phyloP scores from a whole-genome alignment of 1,140 invertebrate species.

The Linepithema humile region DNA sequence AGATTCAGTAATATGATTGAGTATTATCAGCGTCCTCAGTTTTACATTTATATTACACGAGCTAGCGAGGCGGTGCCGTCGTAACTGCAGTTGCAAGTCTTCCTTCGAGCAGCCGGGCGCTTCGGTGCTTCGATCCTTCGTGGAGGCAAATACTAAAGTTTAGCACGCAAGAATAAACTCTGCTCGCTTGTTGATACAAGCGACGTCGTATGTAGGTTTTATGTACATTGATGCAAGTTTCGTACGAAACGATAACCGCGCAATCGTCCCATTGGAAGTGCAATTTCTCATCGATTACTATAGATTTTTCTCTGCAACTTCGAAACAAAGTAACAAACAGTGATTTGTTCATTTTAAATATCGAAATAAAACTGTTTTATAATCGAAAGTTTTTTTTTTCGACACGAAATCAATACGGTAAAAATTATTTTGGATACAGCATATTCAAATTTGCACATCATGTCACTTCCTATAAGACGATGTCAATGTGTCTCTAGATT shows the following conservation, averaged over 20 bases:
- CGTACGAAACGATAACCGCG: slow-evolving; percentile 4
- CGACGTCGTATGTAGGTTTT: slow-evolving; percentile 20
- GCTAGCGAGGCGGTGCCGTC: slow-evolving; percentile 4
- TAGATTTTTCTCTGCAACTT: not conserved
- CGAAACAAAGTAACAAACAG: not conserved
- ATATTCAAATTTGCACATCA: not conserved
- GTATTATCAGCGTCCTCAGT: slow-evolving; percentile 20
- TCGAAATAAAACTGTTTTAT: not conserved
- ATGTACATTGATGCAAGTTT: slow-evolving; percentile 24
- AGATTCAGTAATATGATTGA: slow-evolving; percentile 38
- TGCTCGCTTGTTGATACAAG: not conserved
- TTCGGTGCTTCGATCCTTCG: not conserved
- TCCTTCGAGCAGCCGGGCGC: slow-evolving; percentile 11
- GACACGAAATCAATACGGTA: not conserved
- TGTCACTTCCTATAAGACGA: not conserved
- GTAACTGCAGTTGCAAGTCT: slow-evolving; percentile 14
- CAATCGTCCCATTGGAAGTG: not conserved
- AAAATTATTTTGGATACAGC: not conserved
- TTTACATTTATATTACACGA: slow-evolving; percentile 23
- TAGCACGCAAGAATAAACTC: not conserved
- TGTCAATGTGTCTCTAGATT: not conserved
- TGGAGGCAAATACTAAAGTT: slow-evolving; percentile 35
- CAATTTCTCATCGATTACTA: not conserved
- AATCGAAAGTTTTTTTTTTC: not conserved
- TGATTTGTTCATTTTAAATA: not conserved